Percentiles rank a stretch among this genome's conserved stretches.
These are phyloP conservation scores for Lasius platythorax DNA, from an alignment of 2,888 invertebrate genomes.

Conservation along the genomic window DNA sequence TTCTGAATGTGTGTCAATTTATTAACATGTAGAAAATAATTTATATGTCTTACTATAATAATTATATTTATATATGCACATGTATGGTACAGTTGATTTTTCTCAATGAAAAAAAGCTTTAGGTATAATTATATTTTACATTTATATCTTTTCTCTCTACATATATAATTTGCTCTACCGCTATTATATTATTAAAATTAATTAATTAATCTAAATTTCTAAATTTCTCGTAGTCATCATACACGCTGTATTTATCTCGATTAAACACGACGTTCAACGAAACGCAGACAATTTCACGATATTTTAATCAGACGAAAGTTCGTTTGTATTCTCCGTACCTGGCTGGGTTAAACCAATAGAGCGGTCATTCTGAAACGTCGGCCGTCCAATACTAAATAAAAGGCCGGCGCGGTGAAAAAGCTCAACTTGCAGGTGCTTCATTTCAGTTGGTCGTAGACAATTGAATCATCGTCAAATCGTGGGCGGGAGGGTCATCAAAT, in stretches of 20 bases:
- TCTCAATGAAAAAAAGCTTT: not conserved
- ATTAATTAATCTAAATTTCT: not conserved
- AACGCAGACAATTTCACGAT: not conserved
- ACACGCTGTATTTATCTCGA: not conserved
- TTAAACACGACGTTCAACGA: not conserved
- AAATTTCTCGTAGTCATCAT: not conserved
- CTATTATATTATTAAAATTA: not conserved
- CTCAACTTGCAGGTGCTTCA: slow-evolving; percentile 36
- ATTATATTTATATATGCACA: not conserved
- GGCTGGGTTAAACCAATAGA: slow-evolving; percentile 21
- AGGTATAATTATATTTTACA: not conserved
- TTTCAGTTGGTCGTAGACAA: slow-evolving; percentile 67
- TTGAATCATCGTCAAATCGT: slow-evolving; percentile 72
- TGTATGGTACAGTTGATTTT: not conserved
- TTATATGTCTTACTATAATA: not conserved
- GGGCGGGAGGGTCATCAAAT: slow-evolving; percentile 74
- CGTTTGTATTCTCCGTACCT: not conserved
- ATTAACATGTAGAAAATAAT: not conserved
- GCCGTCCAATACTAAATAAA: slow-evolving; percentile 21
- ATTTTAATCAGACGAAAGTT: slow-evolving; percentile 2
- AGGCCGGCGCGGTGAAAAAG: slow-evolving; percentile 29
- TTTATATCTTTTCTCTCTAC: not conserved
- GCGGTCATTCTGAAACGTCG: not conserved
- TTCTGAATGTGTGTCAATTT: not conserved
- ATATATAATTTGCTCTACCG: not conserved